A percentile compares a stretch with the other conserved stretches of the same genome.
Evolutionary conservation across 1,140 invertebrate species (phyloP).

Genomic region (Atopsyche davidsoni): DNA sequence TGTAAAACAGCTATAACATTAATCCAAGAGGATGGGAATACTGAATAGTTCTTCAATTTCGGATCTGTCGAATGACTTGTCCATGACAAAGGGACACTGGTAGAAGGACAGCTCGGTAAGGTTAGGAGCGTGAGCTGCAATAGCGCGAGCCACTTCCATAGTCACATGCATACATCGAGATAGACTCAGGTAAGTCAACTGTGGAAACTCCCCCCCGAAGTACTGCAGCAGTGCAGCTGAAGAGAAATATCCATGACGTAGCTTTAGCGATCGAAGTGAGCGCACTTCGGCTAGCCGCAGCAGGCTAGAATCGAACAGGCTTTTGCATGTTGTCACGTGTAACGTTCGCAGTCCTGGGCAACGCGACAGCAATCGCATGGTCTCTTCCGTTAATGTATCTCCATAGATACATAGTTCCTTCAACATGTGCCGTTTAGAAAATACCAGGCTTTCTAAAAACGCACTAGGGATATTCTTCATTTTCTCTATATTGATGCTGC

Average conservation of each 20-base stretch:
- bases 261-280: constrained; percentile 44
- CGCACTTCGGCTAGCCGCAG: constrained; percentile 42
- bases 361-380: constrained; percentile 43
- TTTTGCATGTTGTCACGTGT: constrained; percentile 49
- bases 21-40: constrained; percentile 46
- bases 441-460: constrained; percentile 43
- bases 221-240: constrained; percentile 43
- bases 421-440: constrained; percentile 40
- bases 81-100: constrained; percentile 45
- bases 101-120: constrained; percentile 48
- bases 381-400: constrained; percentile 47
- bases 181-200: constrained; percentile 44
- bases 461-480: constrained; percentile 49
- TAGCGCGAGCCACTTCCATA: constrained; percentile 44
- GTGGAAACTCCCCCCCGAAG: constrained; percentile 46
- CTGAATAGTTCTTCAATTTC: constrained; percentile 46
- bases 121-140: constrained; percentile 45
- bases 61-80: constrained; percentile 41
- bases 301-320: constrained; percentile 47
- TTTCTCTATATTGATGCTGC: constrained; percentile 48
- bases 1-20: too few relatives aligned
- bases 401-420: constrained; percentile 46
- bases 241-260: constrained; percentile 48
- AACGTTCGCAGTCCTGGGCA: constrained; percentile 41
- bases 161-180: constrained; percentile 47